Evolutionary conservation across 2,797 vertebrate genomes (phyloP), one percentile per base, ranked within the genome.

Genomic region (Sciurus carolinensis): DNA sequence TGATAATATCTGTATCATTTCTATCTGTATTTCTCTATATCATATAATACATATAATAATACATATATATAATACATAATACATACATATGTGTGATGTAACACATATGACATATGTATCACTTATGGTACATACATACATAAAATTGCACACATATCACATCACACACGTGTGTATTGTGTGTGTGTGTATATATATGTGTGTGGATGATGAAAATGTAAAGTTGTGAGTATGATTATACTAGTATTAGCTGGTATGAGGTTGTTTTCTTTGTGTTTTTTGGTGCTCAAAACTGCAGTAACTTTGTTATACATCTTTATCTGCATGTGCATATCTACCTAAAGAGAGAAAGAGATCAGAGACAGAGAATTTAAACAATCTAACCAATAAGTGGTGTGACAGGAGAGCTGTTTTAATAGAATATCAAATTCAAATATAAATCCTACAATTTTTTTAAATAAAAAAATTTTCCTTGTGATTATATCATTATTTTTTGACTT

Each of bases 371-470:
- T 39, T 39, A 39, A 39, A 39, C 39, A 66, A 76, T 11, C 13
- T n/a, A 90, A 59, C 12, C 14, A 87, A 57, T 2, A 18, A n/a
- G 9, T 57, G 7, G 3, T 92, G 39, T 3, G 22, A 81, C 12
- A 92, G 9, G 77, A 8, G 75, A 75, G 15, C 11, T 88, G 4
- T 57, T 87, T 28, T 62, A 87, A 39, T 36, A 83, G 20, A 83
- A 80, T 36, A 91, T 75, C 10, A 91, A 88, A 80, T 80, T 0
- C 33, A 79, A 67, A 91, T 83, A 47, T 6, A 91, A 85, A 85
- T 67, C 73, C 13, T 88, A 18, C 26, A 82, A 79, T 5, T 39
- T 42, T 83, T 33, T 92, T 44, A 30, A 47, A 72, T n/a, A 90
- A 44, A 73, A 26, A 77, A 47, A 59, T 9, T 59, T 71, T 30